Conservation (phyloP, 2,113 vertebrate species). For the Pachycephala philippinensis region DNA sequence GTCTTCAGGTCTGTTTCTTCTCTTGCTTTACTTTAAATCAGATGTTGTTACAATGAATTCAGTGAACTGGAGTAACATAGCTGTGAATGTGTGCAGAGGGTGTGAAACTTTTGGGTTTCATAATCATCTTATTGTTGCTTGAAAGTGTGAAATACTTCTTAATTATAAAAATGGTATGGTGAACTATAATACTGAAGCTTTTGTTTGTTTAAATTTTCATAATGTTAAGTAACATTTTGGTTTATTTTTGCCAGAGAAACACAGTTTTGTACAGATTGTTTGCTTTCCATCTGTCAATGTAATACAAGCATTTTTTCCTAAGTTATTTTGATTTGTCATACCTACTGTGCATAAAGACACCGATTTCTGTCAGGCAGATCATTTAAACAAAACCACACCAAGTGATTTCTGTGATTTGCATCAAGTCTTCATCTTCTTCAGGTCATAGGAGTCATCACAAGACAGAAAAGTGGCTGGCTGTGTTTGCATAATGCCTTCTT, state of each 20-base stretch:
- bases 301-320: neutral
- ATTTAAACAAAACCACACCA: neutral
- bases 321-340: neutral
- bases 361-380: neutral
- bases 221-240: neutral
- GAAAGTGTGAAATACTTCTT: neutral
- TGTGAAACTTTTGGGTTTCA: neutral
- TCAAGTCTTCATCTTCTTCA: neutral
- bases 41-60: neutral
- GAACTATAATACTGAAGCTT: neutral
- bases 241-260: slow-evolving; percentile 21
- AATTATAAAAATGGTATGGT: neutral
- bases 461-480: neutral
- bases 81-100: neutral
- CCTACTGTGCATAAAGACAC: neutral
- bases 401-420: neutral
- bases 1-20: neutral
- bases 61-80: neutral
- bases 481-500: neutral
- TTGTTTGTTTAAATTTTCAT: slow-evolving; percentile 54
- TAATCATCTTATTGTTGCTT: neutral
- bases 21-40: neutral
- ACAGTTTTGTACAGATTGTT: neutral
- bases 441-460: neutral
- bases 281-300: neutral